Evolutionary conservation across 2,888 invertebrate genomes (phyloP).

Genomic region (Mystacides longicornis): DNA sequence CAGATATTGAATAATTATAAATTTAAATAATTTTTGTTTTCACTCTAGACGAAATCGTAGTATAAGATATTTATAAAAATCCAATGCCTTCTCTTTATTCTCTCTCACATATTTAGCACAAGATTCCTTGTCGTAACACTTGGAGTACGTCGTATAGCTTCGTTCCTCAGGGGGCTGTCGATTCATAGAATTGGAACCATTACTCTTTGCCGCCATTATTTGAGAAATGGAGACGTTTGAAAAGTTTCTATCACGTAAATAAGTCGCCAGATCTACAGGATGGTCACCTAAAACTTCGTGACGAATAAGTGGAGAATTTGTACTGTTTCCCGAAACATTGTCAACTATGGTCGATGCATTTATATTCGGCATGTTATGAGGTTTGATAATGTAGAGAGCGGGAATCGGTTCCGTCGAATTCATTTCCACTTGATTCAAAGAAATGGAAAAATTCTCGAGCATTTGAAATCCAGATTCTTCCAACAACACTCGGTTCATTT

Average conservation of each 20-base stretch:
- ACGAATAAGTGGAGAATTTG: neutral
- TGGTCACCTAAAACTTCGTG: slow-evolving; percentile 10
- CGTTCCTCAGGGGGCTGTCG: neutral
- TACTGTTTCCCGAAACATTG: neutral
- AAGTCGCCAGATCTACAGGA: slow-evolving; percentile 13
- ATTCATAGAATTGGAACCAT: neutral
- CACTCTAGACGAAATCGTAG: slow-evolving; percentile 34
- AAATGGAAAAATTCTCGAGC: slow-evolving; percentile 5
- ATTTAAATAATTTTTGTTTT: neutral
- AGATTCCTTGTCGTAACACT: slow-evolving; percentile 20
- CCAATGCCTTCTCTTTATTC: slow-evolving; percentile 43
- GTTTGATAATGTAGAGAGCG: slow-evolving; percentile 43
- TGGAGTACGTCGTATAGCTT: neutral
- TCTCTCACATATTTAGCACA: slow-evolving; percentile 38
- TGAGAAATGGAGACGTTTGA: slow-evolving; percentile 14
- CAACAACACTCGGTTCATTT: slow-evolving; percentile 28
- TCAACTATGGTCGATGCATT: neutral
- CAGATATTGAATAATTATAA: slow-evolving; percentile 4
- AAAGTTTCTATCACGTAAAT: slow-evolving; percentile 15
- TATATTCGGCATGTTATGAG: slow-evolving; percentile 21
- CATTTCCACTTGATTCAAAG: slow-evolving; percentile 31
- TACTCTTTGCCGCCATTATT: slow-evolving; percentile 12
- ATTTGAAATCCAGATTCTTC: slow-evolving; percentile 18
- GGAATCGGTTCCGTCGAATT: slow-evolving; percentile 41
- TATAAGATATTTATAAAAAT: slow-evolving; percentile 47